These are phyloP conservation scores for Atherinosoma microstoma DNA, from an alignment of 2,797 vertebrate species.

Conservation along the genomic window DNA sequence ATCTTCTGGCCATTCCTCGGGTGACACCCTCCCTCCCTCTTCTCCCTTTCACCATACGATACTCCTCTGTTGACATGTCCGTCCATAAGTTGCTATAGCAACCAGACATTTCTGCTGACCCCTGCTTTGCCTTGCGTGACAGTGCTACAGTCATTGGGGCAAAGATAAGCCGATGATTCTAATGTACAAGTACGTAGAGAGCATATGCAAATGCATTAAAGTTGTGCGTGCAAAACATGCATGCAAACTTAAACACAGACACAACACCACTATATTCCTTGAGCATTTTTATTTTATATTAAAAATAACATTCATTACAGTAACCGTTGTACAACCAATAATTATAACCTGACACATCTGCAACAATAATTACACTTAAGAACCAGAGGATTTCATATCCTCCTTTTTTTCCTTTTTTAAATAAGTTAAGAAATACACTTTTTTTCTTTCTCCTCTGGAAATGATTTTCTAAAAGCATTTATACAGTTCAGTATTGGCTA, in stretches of 20 bases:
- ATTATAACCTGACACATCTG: slow-evolving; percentile 74
- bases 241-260: not conserved
- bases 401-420: slow-evolving; percentile 68
- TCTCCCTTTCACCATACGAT: slow-evolving; percentile 81
- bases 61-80: slow-evolving; percentile 74
- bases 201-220: not conserved
- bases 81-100: slow-evolving; percentile 65
- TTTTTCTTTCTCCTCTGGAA: slow-evolving; percentile 37
- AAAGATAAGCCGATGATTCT: slow-evolving; percentile 29
- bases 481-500: slow-evolving; percentile 70
- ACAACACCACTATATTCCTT: slow-evolving; percentile 26
- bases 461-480: slow-evolving; percentile 67
- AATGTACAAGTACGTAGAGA: slow-evolving; percentile 4
- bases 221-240: not conserved
- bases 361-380: slow-evolving; percentile 83
- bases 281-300: slow-evolving; percentile 81
- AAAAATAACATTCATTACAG: slow-evolving; percentile 85
- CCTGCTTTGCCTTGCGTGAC: slow-evolving; percentile 56
- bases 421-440: slow-evolving; percentile 85
- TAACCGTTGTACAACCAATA: slow-evolving; percentile 79
- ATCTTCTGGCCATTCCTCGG: slow-evolving; percentile 64
- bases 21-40: slow-evolving; percentile 55
- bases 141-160: slow-evolving; percentile 43
- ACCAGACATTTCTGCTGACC: slow-evolving; percentile 73
- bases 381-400: slow-evolving; percentile 64